These are phyloP conservation scores for Latrodectus hesperus DNA, from an alignment of 2,888 invertebrate species.

Conservation along the genomic window DNA sequence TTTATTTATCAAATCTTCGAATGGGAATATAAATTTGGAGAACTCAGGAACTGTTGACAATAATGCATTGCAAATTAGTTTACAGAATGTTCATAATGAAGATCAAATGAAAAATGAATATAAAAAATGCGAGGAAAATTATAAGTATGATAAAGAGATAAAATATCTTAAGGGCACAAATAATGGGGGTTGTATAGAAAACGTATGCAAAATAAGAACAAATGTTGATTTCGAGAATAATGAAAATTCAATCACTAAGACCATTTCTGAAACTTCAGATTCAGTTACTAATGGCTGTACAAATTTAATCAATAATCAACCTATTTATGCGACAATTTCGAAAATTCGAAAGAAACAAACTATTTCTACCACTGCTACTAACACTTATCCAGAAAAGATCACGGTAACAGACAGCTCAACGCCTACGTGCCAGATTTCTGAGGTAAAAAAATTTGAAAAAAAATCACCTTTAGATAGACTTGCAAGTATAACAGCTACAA, in stretches of 20 bases:
- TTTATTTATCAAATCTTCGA: too few species aligned
- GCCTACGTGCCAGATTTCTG: not conserved
- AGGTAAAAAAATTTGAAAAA: not conserved
- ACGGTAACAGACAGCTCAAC: not conserved
- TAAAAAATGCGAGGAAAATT: not conserved
- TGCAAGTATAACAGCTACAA: too few species aligned
- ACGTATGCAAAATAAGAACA: not conserved
- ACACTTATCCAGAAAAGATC: not conserved
- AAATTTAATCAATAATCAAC: not conserved
- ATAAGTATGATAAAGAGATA: not conserved
- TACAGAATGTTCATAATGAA: too few species aligned
- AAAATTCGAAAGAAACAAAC: not conserved
- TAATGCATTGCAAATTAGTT: not conserved
- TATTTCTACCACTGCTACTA: not conserved
- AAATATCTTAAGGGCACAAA: not conserved
- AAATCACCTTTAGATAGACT: not conserved
- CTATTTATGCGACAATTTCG: not conserved
- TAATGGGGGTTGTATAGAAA: not conserved
- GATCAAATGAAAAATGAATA: too few species aligned
- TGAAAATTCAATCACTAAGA: not conserved
- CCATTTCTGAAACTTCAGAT: not conserved
- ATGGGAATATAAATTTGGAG: not conserved
- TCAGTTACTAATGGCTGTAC: not conserved
- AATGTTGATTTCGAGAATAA: not conserved
- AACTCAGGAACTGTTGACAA: not conserved